Evolutionary conservation across 1,140 invertebrate species (phyloP), one percentile per base, ranked within the genome.

Genomic region (Trachymyrmex septentrionalis): DNA sequence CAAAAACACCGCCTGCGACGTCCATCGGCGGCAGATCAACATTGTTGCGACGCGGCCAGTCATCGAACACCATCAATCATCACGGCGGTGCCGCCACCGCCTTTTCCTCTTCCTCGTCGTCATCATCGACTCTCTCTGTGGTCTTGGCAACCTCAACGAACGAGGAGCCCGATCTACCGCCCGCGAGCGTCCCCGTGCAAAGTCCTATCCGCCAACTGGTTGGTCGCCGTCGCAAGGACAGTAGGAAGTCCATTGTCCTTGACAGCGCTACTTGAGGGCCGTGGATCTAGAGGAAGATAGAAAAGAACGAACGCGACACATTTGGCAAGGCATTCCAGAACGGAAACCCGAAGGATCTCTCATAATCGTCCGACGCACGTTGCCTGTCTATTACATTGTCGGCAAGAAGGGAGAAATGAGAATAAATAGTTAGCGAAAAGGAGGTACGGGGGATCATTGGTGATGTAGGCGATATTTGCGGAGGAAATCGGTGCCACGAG

Each of bases 281-380:
- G 55, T 64, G 71, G 50, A 48, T 72, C 34, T 53, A 87, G 44
- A 71, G 66, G 81, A 48, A 91, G 87, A 85, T 91, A 87, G 87
- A 92, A 88, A 75, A 85, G 87, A 80, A 66, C 82, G 86, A 85
- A 89, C 55, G 72, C 61, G 82, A 87, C 80, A 88, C 50, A 73
- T 34, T 90, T 87, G 88, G 88, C 88, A 87, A 90, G 69, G 88
- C 86, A 90, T 90, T 88, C 89, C 86, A 90, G 71, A 55, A 48
- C 59, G 81, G 72, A 57, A 73, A 89, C 67, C 30, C 12, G 67
- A 48, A 57, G 48, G 34, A n/a, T 76, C 78, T 80, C 76, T 57
- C 21, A 61, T 69, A 57, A 55, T 85, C 61, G 30, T 69, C 30
- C 44, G 53, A 78, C 24, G 82, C 82, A 34, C 59, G 44, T 88